Evolutionary conservation across 1,140 invertebrate species (phyloP), one percentile per base, ranked within the genome.

Genomic region (Pachyrhynchus sulphureomaculatus): DNA sequence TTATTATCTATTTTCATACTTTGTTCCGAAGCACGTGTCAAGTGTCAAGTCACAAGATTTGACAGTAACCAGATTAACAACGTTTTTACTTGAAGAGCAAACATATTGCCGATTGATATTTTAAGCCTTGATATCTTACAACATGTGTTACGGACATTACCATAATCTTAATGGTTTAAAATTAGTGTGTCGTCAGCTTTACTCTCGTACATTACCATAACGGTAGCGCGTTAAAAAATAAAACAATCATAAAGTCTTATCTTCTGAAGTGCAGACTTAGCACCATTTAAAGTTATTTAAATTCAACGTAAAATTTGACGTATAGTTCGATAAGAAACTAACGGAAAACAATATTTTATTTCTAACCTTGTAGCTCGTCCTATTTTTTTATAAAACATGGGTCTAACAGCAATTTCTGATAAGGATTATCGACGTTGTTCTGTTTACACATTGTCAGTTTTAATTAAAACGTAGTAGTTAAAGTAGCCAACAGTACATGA

Each of bases 131-230:
- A 18, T 56, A 47, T 47, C 44, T 47, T 47, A 23, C 1, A 47
- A 48, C 41, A 57, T 48, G 29, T 57, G 55, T 48, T 48, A 48
- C 21, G 55, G 55, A 33, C 55, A 57, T 57, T 57, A 45, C 44
- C 32, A 33, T 57, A 57, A 57, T 57, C 55, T 57, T 57, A 57
- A 57, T 57, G 55, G 55, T 49, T 57, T 49, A 39, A 57, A 57
- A 48, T 57, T 57, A 57, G 44, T 57, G 32, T 57, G 55, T 57
- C 55, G 23, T 57, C 55, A 42, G 45, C 55, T 36, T 26, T 20
- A 37, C 44, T 9, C 34, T 26, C 37, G 36, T 29, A 26, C 37
- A 32, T 56, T 29, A 24, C 37, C 53, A 42, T 44, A 56, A 44
- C 53, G 33, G 53, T 42, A 57, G 42, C 36, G 29, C 10, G 13